Evolutionary conservation across 1,140 invertebrate species (phyloP), one percentile per base, ranked within the genome.

Genomic region (Bicyclus anynana): DNA sequence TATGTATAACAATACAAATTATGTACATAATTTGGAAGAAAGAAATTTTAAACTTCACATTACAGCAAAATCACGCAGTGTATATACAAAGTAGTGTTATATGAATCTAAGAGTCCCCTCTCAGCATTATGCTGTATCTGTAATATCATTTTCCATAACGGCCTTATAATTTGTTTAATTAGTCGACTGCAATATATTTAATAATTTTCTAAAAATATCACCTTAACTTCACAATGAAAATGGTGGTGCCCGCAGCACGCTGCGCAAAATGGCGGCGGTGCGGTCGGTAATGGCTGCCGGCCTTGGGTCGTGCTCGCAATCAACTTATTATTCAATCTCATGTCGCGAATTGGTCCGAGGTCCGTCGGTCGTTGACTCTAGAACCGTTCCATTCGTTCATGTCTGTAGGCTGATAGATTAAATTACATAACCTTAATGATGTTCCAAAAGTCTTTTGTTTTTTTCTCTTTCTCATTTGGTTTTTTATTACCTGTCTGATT

Each of bases 271-370:
- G 80, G 80, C 81, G 61, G 77, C 71, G 65, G 53, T 57, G 63
- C 64, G 68, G 72, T 69, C 69, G 58, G 76, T 74, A 80, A 83
- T 84, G 81, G 80, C 80, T 52, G 73, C 80, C 74, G 85, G 81
- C 83, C 79, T 86, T 84, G 81, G 71, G 75, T 56, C 63, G 70
- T 69, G 77, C 68, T 80, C 75, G 80, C 85, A 83, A 88, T 85
- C 85, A 86, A 76, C 82, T 86, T 86, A 88, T 86, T 88, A 88
- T 88, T 88, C 85, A 88, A 88, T 88, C 85, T 85, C 81, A 85
- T 83, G 83, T 88, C 83, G 82, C 81, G 83, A 88, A 88, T 88
- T 88, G 82, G 85, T 84, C 73, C 85, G 85, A 86, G 85, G 85
- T 81, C 79, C 66, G 62, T 44, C 69, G 83, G 78, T 69, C 81